Base-by-base conservation (phyloP, 1,140 invertebrate species). In the Drosophila simulans region DNA sequence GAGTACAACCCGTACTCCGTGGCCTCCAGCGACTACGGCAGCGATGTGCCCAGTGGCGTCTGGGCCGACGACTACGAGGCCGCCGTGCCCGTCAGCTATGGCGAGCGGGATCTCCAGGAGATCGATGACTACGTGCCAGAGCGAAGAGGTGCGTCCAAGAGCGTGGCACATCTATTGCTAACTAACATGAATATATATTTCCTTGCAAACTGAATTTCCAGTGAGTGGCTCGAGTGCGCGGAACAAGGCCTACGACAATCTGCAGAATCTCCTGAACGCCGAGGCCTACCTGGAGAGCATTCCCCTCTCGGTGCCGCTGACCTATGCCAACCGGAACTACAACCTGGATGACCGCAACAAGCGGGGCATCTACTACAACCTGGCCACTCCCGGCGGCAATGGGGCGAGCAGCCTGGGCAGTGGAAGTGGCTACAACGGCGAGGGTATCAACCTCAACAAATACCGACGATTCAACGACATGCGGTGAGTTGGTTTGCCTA, bases 201-300 rank as follows among this genome's bases (percentile, higher is more conserved):
- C n/a, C n/a, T n/a, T n/a, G n/a, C n/a, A 27, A 27, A 27, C 25
- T 27, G 5, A 5, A 2, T 31, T 4, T 25, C 12, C 11, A 88
- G 84, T 71, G 17, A 69, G 57, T 39, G 69, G 66, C 13, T 55
- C 63, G 20, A 71, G 54, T 66, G 77, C 60, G 5, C 81, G 85
- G 13, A 91, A 77, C 53, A 92, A 92, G 73, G 89, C 91, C 10
- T 92, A 92, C 45, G 91, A 92, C 43, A 92, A 92, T 56, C 73
- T 92, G 17, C 91, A 91, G 57, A 92, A 89, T 53, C 68, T 92
- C 2, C 57, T 92, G 3, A 92, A 92, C 54, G 77, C 91, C 15
- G 91, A 92, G 53, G 80, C 82, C 17, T 92, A 92, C 49, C 45
- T 91, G 54, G 91, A 92, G 48, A 77, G 88, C 53, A 75, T 92